A percentile compares a stretch with the other conserved stretches of the same genome.
These are phyloP conservation scores for Leptinotarsa rubiginosa DNA, from an alignment of 2,888 invertebrate species.

Conservation along the genomic window DNA sequence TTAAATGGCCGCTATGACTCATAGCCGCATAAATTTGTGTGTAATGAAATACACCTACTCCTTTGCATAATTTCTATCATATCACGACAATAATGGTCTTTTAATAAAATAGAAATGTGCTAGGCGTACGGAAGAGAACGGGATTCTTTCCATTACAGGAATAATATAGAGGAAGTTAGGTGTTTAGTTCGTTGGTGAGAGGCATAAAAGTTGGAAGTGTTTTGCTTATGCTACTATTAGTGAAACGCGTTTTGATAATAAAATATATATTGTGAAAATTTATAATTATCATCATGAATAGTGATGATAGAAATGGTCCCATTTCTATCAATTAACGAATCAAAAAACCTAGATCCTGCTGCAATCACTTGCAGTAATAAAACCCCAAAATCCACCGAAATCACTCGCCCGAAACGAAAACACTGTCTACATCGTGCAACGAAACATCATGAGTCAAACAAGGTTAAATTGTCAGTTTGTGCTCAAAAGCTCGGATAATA, in stretches of 20 bases:
- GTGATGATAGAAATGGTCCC: too few relatives aligned
- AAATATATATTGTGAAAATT: too few relatives aligned
- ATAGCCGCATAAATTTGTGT: slow-evolving; percentile 41
- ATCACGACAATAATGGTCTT: slow-evolving; percentile 37
- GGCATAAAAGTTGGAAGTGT: too few relatives aligned
- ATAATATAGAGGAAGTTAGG: background rate
- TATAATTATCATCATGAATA: too few relatives aligned
- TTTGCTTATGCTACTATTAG: too few relatives aligned
- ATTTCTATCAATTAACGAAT: too few relatives aligned
- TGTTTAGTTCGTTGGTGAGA: too few relatives aligned
- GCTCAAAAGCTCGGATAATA: slow-evolving; percentile 37
- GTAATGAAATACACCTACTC: slow-evolving; percentile 45
- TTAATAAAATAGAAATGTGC: slow-evolving; percentile 36
- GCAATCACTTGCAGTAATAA: background rate
- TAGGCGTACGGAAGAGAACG: background rate
- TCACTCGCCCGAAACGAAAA: background rate
- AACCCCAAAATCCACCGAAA: background rate
- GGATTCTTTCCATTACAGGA: background rate
- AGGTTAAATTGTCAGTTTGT: slow-evolving; percentile 41
- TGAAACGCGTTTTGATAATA: too few relatives aligned
- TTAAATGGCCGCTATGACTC: slow-evolving; percentile 42
- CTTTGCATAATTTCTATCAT: slow-evolving; percentile 39
- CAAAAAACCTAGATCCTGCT: too few relatives aligned
- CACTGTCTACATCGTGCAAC: background rate
- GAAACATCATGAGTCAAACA: slow-evolving; percentile 22